Evolutionary conservation across 2,888 invertebrate species (phyloP).

Genomic region (Spilarctia lutea): DNA sequence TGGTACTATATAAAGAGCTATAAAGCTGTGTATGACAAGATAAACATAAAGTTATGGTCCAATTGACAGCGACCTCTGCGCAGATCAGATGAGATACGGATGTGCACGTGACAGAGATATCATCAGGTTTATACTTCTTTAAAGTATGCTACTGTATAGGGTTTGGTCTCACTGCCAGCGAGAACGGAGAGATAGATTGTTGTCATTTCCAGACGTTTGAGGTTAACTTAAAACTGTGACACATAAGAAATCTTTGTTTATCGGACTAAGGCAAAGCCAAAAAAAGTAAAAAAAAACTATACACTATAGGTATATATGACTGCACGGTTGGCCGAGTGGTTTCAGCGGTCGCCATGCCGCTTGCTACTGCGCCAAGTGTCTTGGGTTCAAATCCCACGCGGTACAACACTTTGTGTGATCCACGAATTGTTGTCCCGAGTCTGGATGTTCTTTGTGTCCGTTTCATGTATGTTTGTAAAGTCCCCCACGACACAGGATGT

Average conservation of each 20-base stretch:
- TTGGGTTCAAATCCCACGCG: too few species aligned
- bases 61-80: conserved; percentile 58
- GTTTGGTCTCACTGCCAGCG: conserved; percentile 49
- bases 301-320: too few species aligned
- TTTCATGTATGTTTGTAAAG: too few species aligned
- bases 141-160: conserved; percentile 39
- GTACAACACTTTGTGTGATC: too few species aligned
- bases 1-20: conserved; percentile 8
- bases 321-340: too few species aligned
- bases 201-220: not conserved
- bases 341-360: too few species aligned
- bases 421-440: too few species aligned
- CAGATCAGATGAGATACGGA: conserved; percentile 67
- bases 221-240: not conserved
- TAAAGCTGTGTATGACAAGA: conserved; percentile 19
- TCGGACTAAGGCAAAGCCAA: too few species aligned
- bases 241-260: not conserved
- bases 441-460: too few species aligned
- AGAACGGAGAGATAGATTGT: not conserved
- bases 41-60: conserved; percentile 53
- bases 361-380: too few species aligned
- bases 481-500: too few species aligned
- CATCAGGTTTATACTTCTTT: conserved; percentile 54
- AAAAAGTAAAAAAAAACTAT: too few species aligned
- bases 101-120: conserved; percentile 70